Evolutionary conservation across 2,797 vertebrate species (phyloP), one percentile per base, ranked within the genome.

Genomic region (Poecilia gillii): DNA sequence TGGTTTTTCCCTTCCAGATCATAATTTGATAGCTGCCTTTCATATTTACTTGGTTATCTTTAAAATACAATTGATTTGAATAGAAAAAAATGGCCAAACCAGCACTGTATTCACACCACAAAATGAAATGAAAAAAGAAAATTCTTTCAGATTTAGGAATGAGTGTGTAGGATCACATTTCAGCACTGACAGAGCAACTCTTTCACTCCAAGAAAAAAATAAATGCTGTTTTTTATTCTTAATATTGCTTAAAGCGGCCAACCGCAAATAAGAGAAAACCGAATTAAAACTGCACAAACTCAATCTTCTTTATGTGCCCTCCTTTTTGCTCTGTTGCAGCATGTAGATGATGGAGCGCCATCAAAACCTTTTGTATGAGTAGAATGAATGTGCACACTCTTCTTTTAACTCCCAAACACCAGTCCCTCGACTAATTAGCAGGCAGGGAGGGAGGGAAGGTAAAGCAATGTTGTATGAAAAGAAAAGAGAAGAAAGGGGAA

Each of bases 371-470:
- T 93, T 93, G 84, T 93, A 85, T 89, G 87, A 83, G 87, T 86
- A 93, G 90, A 94, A 92, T 91, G 85, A 91, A 86, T 62, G 87
- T 81, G 82, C 85, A 88, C 79, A 59, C 88, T 90, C 84, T 81
- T 86, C 90, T 93, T 92, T 93, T 91, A 92, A 94, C 92, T 93
- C 91, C 92, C 91, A 90, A 92, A 90, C 93, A 89, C 85, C 66
- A 76, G 89, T 92, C 92, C 93, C 91, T 92, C 83, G 80, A 92
- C 94, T 94, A 93, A 95, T 95, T 95, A 95, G 93, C 91, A 93
- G 86, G 92, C 94, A 90, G 86, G 72, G 85, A 91, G 91, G 90
- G 92, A 91, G 85, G 81, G 88, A 93, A 91, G 89, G 89, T 92
- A 93, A 91, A 75, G 89, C 91, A 90, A 89, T 85, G 84, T 84